Conservation (phyloP, 2,113 vertebrate species). For the Guaruba guarouba region DNA sequence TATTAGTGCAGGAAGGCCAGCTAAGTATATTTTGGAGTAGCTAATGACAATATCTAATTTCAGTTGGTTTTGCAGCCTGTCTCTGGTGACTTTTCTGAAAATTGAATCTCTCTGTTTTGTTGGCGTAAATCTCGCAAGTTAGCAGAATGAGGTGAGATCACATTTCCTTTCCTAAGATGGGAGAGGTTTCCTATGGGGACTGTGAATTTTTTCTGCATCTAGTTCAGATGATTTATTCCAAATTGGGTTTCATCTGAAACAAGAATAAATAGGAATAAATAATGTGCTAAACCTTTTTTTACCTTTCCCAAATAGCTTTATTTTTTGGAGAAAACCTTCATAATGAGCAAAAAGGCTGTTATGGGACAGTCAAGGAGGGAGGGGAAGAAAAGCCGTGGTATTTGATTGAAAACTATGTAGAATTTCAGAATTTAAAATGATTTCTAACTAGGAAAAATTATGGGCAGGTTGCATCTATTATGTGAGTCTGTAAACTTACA, state of each 20-base stretch:
- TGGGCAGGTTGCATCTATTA: rapidly evolving
- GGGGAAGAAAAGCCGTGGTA: not conserved
- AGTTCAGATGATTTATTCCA: not conserved
- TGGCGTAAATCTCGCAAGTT: not conserved
- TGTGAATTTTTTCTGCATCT: not conserved
- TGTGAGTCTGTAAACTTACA: not conserved
- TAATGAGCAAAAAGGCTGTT: not conserved
- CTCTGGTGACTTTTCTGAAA: not conserved
- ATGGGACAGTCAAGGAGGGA: not conserved
- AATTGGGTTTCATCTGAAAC: not conserved
- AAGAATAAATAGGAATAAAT: not conserved
- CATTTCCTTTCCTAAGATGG: not conserved
- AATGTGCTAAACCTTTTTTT: not conserved
- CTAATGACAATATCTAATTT: not conserved
- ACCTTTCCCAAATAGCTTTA: not conserved
- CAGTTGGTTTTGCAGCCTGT: not conserved
- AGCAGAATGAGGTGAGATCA: not conserved
- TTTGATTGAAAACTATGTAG: not conserved
- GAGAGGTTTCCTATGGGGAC: not conserved
- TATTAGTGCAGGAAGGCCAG: not conserved
- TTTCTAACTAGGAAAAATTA: not conserved
- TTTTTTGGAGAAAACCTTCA: not conserved
- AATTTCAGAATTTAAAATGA: not conserved
- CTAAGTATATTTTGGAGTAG: not conserved
- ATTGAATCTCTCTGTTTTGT: not conserved